Evolutionary conservation across 1,140 invertebrate genomes (phyloP), one percentile per base, ranked within the genome.

Genomic region (Holotrichia oblita): DNA sequence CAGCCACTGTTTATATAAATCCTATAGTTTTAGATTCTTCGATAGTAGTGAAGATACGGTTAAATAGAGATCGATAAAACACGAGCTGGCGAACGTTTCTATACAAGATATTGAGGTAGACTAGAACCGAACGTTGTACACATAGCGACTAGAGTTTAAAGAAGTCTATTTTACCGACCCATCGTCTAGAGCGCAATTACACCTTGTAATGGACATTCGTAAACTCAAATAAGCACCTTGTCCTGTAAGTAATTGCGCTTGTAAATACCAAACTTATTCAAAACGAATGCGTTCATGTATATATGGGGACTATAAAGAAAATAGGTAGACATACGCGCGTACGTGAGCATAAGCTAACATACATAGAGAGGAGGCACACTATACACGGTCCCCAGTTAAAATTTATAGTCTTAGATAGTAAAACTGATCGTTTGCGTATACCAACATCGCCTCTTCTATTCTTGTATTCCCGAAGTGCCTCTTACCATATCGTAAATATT

Each of bases 241-340:
- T 48, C 44, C 44, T 10, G 44, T 48, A 48, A 48, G 44, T 48
- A 48, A 48, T 48, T 55, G 7, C 48, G 1, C 7, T 55, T 55
- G 48, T 55, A 55, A 55, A 55, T 55, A 55, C 48, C 48, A 55
- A 55, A 55, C 48, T 55, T 55, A 55, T 55, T 55, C 48, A 55
- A 34, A 17, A 17, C 48, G 48, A 55, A 55, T 17, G 27, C 48
- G 48, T n/a, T 55, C 17, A 55, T 2, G 27, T 6, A 55, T 55
- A 12, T 55, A 17, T 55, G 17, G 48, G 48, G 48, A 14, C 48
- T 34, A 17, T 55, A 55, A 55, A 55, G 48, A 55, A 55, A 34
- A 34, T 34, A 34, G 27, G 27, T 34, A 55, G 48, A n/a, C 48
- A 55, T 55, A 14, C 17, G 14, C 48, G 17, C 48, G 27, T 34